Evolutionary conservation across 2,113 vertebrate species (phyloP), one percentile per base, ranked within the genome.

Genomic region (Numenius arquata): DNA sequence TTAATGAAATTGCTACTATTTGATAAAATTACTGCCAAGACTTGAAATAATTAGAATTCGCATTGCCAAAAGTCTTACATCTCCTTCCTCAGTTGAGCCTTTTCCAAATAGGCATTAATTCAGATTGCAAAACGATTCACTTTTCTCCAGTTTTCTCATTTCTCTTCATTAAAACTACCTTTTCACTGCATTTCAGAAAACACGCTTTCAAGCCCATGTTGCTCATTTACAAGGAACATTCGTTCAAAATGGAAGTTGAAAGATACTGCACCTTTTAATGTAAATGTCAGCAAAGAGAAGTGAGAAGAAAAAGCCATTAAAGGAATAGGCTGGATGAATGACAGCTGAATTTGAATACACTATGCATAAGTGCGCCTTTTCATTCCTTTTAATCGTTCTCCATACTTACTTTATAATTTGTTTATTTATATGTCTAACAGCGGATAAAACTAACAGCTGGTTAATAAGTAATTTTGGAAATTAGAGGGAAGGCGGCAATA

Each of bases 1-100:
- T 93, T 95, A 97, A 97, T 97, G 95, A 97, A 97, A 97, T 88
- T 97, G 97, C 89, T 97, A 92, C 95, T 91, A 96, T 98, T 98
- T 95, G 94, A 97, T 97, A 96, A 98, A 98, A 97, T 74, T 85
- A 47, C 93, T 98, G 92, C 97, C 95, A 97, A 93, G 89, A 67
- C 85, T 97, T 97, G 96, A 97, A 96, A 97, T 98, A 97, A 97
- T 98, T 98, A 97, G 96, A 92, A 97, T 98, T 95, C 4, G 3
- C 90, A 76, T 95, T 97, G 97, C 95, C 93, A 96, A 85, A 98
- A 98, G 96, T 96, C 95, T 75, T 63, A 50, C 71, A 95, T 97
- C 96, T 97, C 90, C 91, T 97, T 96, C 82, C 91, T 98, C 61
- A 82, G 29, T 77, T 97, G 97, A 96, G 89, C 87, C 85, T 96